Evolutionary conservation across 2,113 vertebrate genomes (phyloP), one percentile per base, ranked within the genome.

Genomic region (Syngnathus floridae): DNA sequence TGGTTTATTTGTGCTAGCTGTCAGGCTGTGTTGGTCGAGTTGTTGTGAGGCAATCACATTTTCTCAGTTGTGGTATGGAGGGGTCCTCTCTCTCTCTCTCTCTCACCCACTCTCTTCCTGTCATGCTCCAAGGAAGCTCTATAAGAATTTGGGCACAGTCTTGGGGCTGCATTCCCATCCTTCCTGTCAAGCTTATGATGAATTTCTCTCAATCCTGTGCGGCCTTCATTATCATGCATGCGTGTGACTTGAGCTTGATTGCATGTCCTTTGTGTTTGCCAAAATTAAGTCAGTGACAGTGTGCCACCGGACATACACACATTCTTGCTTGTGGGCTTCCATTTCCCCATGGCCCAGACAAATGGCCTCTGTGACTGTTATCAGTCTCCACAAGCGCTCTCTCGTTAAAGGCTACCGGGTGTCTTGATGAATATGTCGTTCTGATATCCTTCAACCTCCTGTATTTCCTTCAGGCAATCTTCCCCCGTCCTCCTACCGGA

Each of bases 1-100:
- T 88, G 87, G 85, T 75, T 84, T 84, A 85, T 85, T 80, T 82
- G 80, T 77, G 72, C 78, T 62, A 31, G 75, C 79, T 80, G 76
- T 86, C 84, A 72, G 75, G 46, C 77, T 61, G 73, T 64, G 69
- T 76, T 72, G 75, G 74, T 74, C 57, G 72, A 74, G 71, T 81
- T 73, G 75, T 81, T 74, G 79, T 72, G 77, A 81, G 66, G 72
- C 75, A 61, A 69, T 73, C 21, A 22, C 67, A 67, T 56, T 73
- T 65, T 70, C 79, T 76, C 75, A 83, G 76, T 86, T 82, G 85
- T 55, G 11, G 54, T 37, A 41, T 8, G 22, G 1, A 9, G 62
- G 5, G 36, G 61, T 70, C 66, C 62, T 26, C 48, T 1, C 41
- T n/a, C 43, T 48, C 21, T 70, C 40, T 37, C 16, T 10, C 49